phyloP scores from a whole-genome alignment of 2,797 vertebrate species.

The Halcyon smyrnensis region DNA sequence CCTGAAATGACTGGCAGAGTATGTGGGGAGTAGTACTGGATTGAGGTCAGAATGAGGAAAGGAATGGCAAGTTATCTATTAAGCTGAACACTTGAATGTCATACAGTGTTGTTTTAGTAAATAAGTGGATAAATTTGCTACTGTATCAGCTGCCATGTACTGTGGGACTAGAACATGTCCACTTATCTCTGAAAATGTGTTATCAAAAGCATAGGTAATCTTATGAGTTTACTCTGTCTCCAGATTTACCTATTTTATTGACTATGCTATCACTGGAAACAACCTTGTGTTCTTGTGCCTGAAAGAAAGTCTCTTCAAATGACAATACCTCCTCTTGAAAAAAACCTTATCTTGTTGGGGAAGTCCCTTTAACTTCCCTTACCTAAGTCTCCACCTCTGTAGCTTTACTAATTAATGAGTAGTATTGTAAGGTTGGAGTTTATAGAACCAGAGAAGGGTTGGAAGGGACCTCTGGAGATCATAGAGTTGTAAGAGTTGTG shows the following conservation, averaged over 20 bases:
- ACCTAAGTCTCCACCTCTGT: neutral
- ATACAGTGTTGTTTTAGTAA: neutral
- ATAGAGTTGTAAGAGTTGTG: neutral
- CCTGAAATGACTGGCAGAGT: neutral
- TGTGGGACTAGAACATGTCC: neutral
- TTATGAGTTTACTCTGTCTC: neutral
- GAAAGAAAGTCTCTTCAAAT: neutral
- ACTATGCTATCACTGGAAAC: neutral
- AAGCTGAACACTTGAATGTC: neutral
- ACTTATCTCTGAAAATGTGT: neutral
- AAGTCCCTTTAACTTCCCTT: neutral
- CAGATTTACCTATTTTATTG: neutral
- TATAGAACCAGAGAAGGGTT: too few relatives aligned
- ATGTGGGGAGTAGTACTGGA: neutral
- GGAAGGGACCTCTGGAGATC: too few relatives aligned
- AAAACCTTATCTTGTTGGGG: neutral
- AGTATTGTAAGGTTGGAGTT: neutral
- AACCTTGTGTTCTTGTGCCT: neutral
- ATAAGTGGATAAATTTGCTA: neutral
- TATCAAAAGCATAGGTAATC: neutral
- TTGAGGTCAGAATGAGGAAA: neutral
- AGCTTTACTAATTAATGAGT: accelerated
- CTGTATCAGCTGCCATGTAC: neutral
- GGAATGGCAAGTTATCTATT: neutral
- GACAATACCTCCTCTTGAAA: too few relatives aligned